Percentiles rank a stretch among this genome's conserved stretches.
phyloP scores from a whole-genome alignment of 1,140 invertebrate species.

The Pristionchus pacificus region DNA sequence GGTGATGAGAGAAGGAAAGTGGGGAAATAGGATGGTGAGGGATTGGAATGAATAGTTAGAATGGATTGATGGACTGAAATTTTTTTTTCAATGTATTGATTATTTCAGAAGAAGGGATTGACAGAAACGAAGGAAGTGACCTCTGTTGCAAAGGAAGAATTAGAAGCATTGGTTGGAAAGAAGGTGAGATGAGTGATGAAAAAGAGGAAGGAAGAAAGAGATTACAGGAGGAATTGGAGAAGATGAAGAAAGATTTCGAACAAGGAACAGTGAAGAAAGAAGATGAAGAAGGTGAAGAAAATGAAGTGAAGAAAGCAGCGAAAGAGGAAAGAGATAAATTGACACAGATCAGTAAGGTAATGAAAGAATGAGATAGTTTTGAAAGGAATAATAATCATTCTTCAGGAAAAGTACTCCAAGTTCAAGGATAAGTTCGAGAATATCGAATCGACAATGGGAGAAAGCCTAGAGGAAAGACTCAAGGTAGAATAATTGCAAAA shows the following conservation, averaged over 20 bases:
- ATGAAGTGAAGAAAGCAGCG: conserved; percentile 24
- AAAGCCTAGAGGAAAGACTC: conserved; percentile 39
- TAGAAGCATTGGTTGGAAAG: conserved; percentile 40
- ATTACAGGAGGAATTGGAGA: background rate
- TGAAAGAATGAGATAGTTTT: background rate
- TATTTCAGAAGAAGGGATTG: conserved; percentile 45
- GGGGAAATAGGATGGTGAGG: background rate
- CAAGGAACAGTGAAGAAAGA: conserved; percentile 14
- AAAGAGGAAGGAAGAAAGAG: conserved; percentile 4
- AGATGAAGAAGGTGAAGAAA: conserved; percentile 21
- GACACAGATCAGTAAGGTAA: conserved; percentile 42
- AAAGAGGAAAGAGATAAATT: conserved; percentile 35
- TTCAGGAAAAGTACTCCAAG: conserved; percentile 42
- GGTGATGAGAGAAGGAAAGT: too few species aligned
- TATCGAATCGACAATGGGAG: conserved; percentile 33
- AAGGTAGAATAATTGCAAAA: too few species aligned
- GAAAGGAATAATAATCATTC: conserved; percentile 4
- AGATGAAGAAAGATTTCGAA: conserved; percentile 29
- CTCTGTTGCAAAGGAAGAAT: conserved; percentile 49
- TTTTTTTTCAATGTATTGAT: background rate
- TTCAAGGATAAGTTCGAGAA: conserved; percentile 43
- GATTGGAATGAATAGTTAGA: background rate
- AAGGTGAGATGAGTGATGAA: conserved; percentile 33
- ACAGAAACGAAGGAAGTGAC: conserved; percentile 36
- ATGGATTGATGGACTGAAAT: background rate